phyloP scores from a whole-genome alignment of 2,113 vertebrate species.

The Bufo bufo region DNA sequence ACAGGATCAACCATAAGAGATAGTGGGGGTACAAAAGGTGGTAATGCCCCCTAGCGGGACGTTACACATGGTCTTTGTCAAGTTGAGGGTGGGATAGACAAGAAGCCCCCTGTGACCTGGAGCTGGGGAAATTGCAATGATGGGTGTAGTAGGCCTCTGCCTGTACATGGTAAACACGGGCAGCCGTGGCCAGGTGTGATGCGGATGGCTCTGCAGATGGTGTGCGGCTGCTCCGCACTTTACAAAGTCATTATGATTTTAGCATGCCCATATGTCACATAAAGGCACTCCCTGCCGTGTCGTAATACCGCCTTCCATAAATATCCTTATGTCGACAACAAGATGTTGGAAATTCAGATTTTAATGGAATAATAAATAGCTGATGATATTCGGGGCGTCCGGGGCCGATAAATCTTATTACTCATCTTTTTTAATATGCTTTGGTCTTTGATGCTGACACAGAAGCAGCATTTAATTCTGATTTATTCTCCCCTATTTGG shows the following conservation, averaged over 20 bases:
- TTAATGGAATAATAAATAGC: constrained; percentile 20
- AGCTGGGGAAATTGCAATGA: too few relatives aligned
- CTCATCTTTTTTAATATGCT: background rate
- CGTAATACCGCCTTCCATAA: background rate
- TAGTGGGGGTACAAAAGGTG: too few relatives aligned
- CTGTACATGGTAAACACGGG: background rate
- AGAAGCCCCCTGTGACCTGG: too few relatives aligned
- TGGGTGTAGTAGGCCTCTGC: background rate
- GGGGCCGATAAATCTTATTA: background rate
- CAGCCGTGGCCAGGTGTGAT: background rate
- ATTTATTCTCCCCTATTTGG: background rate
- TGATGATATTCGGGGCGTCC: background rate
- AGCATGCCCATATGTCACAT: constrained; percentile 11
- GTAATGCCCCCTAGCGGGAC: too few relatives aligned
- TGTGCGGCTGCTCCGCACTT: background rate
- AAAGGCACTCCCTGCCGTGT: background rate
- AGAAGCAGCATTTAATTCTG: background rate
- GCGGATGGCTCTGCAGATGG: background rate
- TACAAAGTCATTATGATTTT: background rate
- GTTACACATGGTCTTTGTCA: too few relatives aligned
- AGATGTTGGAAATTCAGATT: background rate
- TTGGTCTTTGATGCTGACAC: background rate
- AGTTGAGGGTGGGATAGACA: too few relatives aligned
- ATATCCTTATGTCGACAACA: constrained; percentile 13
- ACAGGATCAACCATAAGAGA: too few relatives aligned